Evolutionary conservation across 2,797 vertebrate genomes (phyloP), one percentile per base, ranked within the genome.

Genomic region (Merluccius polli): DNA sequence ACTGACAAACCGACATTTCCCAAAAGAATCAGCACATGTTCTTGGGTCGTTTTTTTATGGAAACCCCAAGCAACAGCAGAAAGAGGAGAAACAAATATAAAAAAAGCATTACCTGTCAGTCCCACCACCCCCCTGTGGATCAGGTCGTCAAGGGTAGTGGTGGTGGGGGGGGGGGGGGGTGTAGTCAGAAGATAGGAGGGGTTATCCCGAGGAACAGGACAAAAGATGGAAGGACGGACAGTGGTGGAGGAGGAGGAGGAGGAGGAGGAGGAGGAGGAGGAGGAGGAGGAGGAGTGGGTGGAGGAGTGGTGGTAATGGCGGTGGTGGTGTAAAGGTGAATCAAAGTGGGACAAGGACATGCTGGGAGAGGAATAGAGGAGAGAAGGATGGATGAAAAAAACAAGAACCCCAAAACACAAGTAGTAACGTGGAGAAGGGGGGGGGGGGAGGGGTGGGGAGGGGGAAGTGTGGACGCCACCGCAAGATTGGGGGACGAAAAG

Each of bases 61-160:
- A 15, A 41, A 12, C 13, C 2, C 38, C 38, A 41, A 89, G 88
- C 86, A 87, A 75, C 83, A 90, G 79, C 85, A 89, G 89, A 81
- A 91, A 86, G 87, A 91, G 90, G 44, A 52, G 44, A 52, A 52
- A 52, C 3, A 52, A 16, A 52, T 6, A 52, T 41, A 15, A 18
- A 52, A 89, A 92, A 88, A 91, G 89, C 84, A 80, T 93, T 94
- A 95, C 94, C 93, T 95, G 44, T 92, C 83, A 88, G 92, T 88
- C 86, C 78, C 85, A 52, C 44, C 44, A 33, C 33, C 68, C 15
- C 68, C 70, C 10, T 32, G 65, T 85, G 36, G 79, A 74, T 84
- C 86, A 88, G 88, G 89, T 90, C 87, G 83, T 78, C 73, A 81
- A 86, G 72, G 90, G 89, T 86, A 12, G 84, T 88, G 90, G 44